Evolutionary conservation across 2,888 invertebrate species (phyloP), one percentile per base, ranked within the genome.

Genomic region (Blera fallax): DNA sequence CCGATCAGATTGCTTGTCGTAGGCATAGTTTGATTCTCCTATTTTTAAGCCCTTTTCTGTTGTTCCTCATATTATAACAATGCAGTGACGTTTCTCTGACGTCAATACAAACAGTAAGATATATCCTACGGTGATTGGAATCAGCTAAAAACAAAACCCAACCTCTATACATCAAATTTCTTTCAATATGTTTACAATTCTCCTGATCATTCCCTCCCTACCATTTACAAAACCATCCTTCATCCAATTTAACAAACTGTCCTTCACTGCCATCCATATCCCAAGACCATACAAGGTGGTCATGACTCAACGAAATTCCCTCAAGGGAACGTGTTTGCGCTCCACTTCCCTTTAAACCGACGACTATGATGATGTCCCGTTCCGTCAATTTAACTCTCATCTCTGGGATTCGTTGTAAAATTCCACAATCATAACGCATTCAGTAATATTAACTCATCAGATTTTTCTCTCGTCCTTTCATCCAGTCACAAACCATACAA

Each of bases 391-490:
- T 74, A 56, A 34, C 8, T 74, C 11, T 16, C 34, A 54, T 56
- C 34, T 18, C 43, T 34, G 14, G 32, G 8, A 7, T 54, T 45
- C 34, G 21, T 34, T 56, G 18, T 52, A 52, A 62, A 73, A 73
- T 62, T 54, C 64, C 54, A 45, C 64, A 74, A 74, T 74, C 64
- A 74, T 65, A 34, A 54, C 54, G 54, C 24, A 52, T 65, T 65
- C 52, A 54, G 32, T 43, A 56, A 65, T 52, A 65, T 64, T 74
- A 74, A 74, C 54, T 74, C 64, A 74, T 74, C 74, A 74, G 54
- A 56, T 74, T 64, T 62, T 11, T n/a, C 11, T 6, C 27, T 18
- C 48, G 16, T 50, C 48, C 34, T 64, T 43, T 62, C 32, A 52
- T 5, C 4, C 37, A 21, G 52, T 32, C n/a, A 11, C 21, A 32